These are phyloP conservation scores for Kuschelorhynchus macadamiae DNA, from an alignment of 2,888 invertebrate species.

Conservation along the genomic window DNA sequence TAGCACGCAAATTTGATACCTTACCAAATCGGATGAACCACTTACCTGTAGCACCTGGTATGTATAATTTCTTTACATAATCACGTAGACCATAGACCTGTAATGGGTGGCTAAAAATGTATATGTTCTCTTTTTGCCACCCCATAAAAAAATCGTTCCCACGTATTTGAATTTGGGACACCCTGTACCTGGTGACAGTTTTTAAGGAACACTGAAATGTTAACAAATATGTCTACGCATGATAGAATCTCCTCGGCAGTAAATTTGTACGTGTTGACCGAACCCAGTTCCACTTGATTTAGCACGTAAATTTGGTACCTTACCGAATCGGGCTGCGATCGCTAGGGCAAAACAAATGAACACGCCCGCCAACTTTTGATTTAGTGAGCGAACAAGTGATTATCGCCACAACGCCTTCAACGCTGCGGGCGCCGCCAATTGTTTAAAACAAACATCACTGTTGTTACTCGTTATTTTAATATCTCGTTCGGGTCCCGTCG, in stretches of 20 bases:
- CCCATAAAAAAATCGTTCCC: too few species aligned
- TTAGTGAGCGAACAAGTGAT: slow-evolving; percentile 67
- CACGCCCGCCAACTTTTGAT: slow-evolving; percentile 57
- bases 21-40: slow-evolving; percentile 37
- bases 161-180: too few species aligned
- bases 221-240: too few species aligned
- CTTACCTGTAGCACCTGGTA: too few species aligned
- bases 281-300: slow-evolving; percentile 14
- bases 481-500: slow-evolving; percentile 63
- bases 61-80: too few species aligned
- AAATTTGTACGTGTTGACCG: too few species aligned
- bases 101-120: too few species aligned
- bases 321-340: slow-evolving; percentile 31
- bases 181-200: too few species aligned
- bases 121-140: too few species aligned
- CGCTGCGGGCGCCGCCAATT: slow-evolving; percentile 67
- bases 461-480: slow-evolving; percentile 69
- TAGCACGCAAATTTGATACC: slow-evolving; percentile 24
- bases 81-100: too few species aligned
- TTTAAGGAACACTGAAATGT: too few species aligned
- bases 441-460: slow-evolving; percentile 69
- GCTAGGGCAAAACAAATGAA: slow-evolving; percentile 41
- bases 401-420: slow-evolving; percentile 68
- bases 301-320: slow-evolving; percentile 26
- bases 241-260: too few species aligned